Evolutionary conservation across 2,113 vertebrate species (phyloP).

Genomic region (Oxyura jamaicensis): DNA sequence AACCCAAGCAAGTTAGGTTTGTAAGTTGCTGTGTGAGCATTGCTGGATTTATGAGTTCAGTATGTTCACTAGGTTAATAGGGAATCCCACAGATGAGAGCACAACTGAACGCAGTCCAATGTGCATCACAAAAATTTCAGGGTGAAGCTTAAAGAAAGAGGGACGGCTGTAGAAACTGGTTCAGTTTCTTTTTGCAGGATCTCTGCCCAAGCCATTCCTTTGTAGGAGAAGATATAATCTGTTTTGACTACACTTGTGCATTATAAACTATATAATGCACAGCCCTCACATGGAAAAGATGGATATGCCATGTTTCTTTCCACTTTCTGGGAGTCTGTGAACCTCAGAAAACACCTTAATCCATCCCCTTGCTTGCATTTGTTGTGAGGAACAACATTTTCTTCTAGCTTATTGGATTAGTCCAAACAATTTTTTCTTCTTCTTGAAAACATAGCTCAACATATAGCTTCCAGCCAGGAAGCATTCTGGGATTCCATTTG

Average conservation of each 20-base stretch:
- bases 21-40: background rate
- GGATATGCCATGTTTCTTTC: background rate
- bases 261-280: background rate
- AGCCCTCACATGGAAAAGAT: background rate
- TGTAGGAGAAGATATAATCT: background rate
- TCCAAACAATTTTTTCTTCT: background rate
- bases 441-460: background rate
- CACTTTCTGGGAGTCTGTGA: background rate
- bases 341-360: background rate
- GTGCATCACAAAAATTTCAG: background rate
- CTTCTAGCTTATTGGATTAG: background rate
- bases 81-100: background rate
- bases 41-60: background rate
- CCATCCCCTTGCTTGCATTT: background rate
- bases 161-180: background rate
- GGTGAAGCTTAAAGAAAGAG: background rate
- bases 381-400: background rate
- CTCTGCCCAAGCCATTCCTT: background rate
- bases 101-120: background rate
- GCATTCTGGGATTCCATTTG: constrained; percentile 13
- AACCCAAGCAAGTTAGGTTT: background rate
- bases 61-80: background rate
- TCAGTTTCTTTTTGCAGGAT: background rate
- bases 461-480: background rate
- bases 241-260: background rate